Conservation (phyloP, 2,113 vertebrate genomes). For the Taxidea taxus region DNA sequence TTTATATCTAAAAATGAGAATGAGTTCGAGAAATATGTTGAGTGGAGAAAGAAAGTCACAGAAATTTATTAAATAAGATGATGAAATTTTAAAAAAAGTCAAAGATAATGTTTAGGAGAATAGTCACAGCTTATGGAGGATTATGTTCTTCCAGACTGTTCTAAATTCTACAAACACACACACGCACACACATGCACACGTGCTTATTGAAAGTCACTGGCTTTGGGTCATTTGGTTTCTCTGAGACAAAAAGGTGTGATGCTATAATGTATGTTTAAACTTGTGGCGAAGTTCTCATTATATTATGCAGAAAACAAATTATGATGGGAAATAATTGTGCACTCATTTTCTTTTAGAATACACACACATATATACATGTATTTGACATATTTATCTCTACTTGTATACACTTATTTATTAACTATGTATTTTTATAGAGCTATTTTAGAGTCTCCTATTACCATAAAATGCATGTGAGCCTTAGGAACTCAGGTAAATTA, state of each 20-base stretch:
- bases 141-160: neutral
- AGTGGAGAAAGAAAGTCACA: neutral
- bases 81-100: neutral
- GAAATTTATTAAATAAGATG: neutral
- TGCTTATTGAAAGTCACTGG: neutral
- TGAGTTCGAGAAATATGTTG: neutral
- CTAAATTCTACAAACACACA: neutral
- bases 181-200: fast-evolving
- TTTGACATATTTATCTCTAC: neutral
- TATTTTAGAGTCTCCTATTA: neutral
- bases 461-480: neutral
- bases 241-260: conserved; percentile 28
- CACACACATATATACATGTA: neutral
- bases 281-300: neutral
- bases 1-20: neutral
- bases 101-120: neutral
- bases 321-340: neutral
- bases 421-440: neutral
- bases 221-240: neutral
- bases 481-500: neutral
- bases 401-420: neutral
- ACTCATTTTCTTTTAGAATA: neutral
- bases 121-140: neutral
- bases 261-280: conserved; percentile 3
- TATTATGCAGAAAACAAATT: neutral